These are phyloP conservation scores for Drosophila pallidifrons DNA, from an alignment of 1,140 invertebrate genomes.

Conservation along the genomic window DNA sequence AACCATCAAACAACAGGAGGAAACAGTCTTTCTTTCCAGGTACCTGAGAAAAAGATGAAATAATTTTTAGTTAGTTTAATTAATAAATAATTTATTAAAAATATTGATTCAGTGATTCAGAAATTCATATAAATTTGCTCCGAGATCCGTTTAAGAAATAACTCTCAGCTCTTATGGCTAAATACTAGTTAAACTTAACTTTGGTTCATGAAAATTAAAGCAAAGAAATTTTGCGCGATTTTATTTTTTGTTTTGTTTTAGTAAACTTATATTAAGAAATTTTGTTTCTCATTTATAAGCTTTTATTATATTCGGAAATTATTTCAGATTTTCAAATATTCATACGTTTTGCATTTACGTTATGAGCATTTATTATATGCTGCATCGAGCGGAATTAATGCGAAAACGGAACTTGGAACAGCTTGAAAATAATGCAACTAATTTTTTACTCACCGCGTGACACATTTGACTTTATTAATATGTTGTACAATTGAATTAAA, in stretches of 20 bases:
- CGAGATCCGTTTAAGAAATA: not conserved
- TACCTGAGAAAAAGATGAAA: constrained; percentile 61
- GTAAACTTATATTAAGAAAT: too few species aligned
- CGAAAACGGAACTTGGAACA: not conserved
- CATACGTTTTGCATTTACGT: too few species aligned
- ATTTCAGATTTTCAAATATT: too few species aligned
- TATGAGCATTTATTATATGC: not conserved
- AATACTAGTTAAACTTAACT: not conserved
- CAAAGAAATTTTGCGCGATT: too few species aligned
- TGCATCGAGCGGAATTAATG: not conserved
- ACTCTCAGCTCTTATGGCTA: not conserved
- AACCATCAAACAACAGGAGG: constrained; percentile 85
- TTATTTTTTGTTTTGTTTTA: too few species aligned
- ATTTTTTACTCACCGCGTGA: constrained; percentile 76
- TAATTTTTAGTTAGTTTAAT: not conserved
- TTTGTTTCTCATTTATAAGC: too few species aligned
- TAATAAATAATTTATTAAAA: not conserved
- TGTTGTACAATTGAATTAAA: constrained; percentile 70
- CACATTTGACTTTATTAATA: constrained; percentile 79
- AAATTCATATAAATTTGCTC: not conserved
- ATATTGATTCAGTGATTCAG: not conserved
- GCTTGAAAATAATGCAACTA: not conserved
- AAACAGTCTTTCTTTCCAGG: constrained; percentile 85
- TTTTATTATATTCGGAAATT: too few species aligned
- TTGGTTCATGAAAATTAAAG: too few species aligned